Base-by-base conservation (phyloP, 2,113 vertebrate species). In the Cervus canadensis region DNA sequence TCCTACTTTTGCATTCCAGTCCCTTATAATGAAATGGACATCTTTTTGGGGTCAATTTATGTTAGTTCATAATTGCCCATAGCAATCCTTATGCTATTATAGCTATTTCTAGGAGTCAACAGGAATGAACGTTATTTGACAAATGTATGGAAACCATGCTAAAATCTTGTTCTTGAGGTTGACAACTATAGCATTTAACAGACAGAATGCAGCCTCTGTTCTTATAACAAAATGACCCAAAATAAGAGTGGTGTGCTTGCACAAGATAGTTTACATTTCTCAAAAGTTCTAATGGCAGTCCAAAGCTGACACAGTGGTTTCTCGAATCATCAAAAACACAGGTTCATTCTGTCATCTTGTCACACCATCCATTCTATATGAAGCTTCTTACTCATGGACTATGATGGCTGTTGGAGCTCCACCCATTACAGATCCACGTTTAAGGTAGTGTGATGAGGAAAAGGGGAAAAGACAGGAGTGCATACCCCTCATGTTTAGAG, bases 271-370 rank as follows among this genome's bases (percentile, higher is more conserved):
- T 54, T 10, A 19, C 6, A 50, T 36, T 40, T 52, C 48, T 62
- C 30, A 48, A 23, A 48, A 25, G 17, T 16, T 87, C 17, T 2
- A 5, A 33, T 2, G 40, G 17, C 3, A 21, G 33, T 23, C 62
- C 25, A 33, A 33, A 28, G 4, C 15, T 21, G 6, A 2, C 5
- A 23, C 6, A 12, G 10, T 23, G 21, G 17, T 13, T 57, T 21
- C 7, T 21, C 23, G 2, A 0, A 0, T 19, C 14, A 6, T 6
- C 36, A 28, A 30, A 54, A 30, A 19, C 9, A 16, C 5, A 4
- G 10, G 21, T 26, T 76, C 15, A 21, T 14, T 52, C 43, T 64
- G 23, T n/a, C 71, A 2, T 43, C 21, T 74, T 30, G 15, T 36
- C 40, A 81, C 3, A 23, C 23, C 30, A 17, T 14, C 14, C n/a